Percentiles rank a stretch among this genome's conserved stretches.
Conservation (phyloP, 2,113 vertebrate genomes). For the Callorhinus ursinus region DNA sequence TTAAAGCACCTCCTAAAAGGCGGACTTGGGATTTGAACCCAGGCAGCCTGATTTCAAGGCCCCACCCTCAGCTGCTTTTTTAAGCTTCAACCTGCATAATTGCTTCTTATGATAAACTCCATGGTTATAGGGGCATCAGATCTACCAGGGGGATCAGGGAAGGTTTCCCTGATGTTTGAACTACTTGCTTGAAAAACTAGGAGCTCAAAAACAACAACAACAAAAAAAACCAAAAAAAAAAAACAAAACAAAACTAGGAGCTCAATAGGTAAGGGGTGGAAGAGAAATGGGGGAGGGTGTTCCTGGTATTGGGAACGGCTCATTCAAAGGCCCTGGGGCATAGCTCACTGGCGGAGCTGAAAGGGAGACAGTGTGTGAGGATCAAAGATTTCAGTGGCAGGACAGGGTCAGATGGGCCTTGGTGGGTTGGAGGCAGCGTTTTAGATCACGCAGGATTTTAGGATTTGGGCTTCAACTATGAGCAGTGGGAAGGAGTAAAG, state of each 20-base stretch:
- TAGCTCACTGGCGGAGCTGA: background rate
- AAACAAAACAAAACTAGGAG: background rate
- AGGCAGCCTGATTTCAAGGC: background rate
- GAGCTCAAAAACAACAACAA: background rate
- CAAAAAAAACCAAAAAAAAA: too few relatives aligned
- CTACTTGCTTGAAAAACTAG: background rate
- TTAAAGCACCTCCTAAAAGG: background rate
- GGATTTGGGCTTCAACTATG: background rate
- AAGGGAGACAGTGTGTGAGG: background rate
- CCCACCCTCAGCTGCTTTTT: background rate
- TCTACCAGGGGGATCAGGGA: background rate
- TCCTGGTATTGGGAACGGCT: background rate
- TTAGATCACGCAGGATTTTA: background rate
- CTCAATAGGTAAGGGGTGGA: background rate
- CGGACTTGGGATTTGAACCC: background rate
- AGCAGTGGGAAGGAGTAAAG: background rate
- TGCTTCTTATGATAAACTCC: background rate
- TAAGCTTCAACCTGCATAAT: background rate
- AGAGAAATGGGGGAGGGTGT: background rate
- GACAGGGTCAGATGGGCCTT: background rate
- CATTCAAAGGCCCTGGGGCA: background rate
- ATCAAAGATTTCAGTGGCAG: background rate
- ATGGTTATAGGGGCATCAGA: background rate
- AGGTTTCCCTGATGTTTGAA: background rate
- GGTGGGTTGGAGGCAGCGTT: background rate